Conservation (phyloP, 2,797 vertebrate species). For the Astyanax mexicanus region DNA sequence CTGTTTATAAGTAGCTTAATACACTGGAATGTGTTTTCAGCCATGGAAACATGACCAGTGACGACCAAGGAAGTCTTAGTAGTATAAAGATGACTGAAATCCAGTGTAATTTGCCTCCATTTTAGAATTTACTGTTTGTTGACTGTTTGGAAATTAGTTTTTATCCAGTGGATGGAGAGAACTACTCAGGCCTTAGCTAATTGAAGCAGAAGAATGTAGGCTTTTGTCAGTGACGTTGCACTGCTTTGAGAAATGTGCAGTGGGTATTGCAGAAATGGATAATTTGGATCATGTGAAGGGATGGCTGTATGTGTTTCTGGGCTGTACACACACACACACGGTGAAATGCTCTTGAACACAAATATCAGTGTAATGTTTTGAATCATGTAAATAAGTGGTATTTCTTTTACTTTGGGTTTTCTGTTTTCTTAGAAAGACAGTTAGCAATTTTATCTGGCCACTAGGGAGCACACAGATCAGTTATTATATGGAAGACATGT, state of each 20-base stretch:
- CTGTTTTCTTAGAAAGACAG: too few species aligned
- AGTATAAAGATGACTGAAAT: conserved; percentile 22
- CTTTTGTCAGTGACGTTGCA: conserved; percentile 21
- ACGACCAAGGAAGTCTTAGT: conserved; percentile 23
- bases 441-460: not conserved
- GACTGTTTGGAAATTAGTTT: not conserved
- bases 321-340: conserved; percentile 19
- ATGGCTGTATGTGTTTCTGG: conserved; percentile 23
- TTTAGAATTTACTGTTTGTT: conserved; percentile 1
- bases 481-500: not conserved
- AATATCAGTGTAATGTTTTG: too few species aligned
- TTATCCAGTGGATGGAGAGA: not conserved
- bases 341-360: not conserved
- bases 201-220: conserved; percentile 13
- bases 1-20: conserved; percentile 56
- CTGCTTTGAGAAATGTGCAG: conserved; percentile 33
- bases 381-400: conserved; percentile 25
- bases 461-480: not conserved
- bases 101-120: conserved; percentile 13
- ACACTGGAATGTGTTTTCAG: conserved; percentile 51
- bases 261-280: conserved; percentile 47
- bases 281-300: conserved; percentile 57
- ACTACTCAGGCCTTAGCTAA: not conserved
- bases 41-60: conserved; percentile 38
- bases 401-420: not conserved